phyloP scores from a whole-genome alignment of 2,113 vertebrate species.

The Hydropotes inermis region DNA sequence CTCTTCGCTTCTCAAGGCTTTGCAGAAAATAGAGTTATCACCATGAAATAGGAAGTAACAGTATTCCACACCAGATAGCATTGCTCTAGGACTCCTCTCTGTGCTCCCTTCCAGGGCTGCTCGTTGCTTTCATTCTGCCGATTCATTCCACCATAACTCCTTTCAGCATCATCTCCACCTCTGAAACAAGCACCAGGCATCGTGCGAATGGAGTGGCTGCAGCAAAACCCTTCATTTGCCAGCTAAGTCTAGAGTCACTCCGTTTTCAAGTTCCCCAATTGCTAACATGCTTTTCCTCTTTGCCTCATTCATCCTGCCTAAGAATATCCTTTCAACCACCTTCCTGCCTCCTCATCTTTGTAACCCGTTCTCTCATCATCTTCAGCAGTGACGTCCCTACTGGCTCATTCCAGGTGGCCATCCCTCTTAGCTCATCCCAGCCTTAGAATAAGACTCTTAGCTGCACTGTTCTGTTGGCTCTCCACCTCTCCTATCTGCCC shows the following conservation, averaged over 20 bases:
- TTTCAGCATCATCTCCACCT: neutral
- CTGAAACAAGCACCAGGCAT: neutral
- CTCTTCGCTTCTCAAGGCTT: neutral
- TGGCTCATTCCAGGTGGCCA: neutral
- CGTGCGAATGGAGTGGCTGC: neutral
- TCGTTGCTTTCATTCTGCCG: neutral
- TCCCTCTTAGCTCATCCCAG: neutral
- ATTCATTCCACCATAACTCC: neutral
- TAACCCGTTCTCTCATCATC: neutral
- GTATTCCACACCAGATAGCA: neutral
- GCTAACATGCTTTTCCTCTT: neutral
- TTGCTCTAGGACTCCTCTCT: neutral
- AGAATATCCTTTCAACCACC: neutral
- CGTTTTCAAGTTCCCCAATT: neutral
- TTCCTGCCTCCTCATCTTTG: neutral
- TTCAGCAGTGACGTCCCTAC: neutral
- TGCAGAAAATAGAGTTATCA: neutral
- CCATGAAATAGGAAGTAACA: neutral
- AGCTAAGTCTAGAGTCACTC: neutral
- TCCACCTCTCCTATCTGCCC: too few species aligned
- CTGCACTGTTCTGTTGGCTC: neutral
- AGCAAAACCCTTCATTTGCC: neutral
- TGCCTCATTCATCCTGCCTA: neutral
- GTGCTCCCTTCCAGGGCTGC: neutral
- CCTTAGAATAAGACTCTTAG: neutral